These are phyloP conservation scores for Hesperophylax magnus DNA, from an alignment of 1,140 invertebrate genomes.

Conservation along the genomic window DNA sequence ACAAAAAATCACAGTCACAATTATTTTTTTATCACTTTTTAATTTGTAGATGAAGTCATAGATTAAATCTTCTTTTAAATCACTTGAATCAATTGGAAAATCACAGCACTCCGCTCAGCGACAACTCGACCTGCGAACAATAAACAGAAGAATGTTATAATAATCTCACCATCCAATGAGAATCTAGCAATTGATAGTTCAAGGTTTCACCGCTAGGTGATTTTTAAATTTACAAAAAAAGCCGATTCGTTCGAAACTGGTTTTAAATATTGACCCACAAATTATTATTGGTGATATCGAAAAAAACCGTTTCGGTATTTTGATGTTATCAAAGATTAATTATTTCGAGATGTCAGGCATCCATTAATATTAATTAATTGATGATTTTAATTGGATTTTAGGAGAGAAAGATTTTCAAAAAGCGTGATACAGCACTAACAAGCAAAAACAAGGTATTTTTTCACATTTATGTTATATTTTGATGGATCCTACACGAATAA, in stretches of 20 bases:
- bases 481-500: too few relatives aligned
- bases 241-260: slow-evolving; percentile 17
- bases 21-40: neutral
- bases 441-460: too few relatives aligned
- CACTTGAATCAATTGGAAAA: neutral
- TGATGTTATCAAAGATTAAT: slow-evolving; percentile 8
- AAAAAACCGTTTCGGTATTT: neutral
- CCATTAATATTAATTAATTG: neutral
- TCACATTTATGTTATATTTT: too few relatives aligned
- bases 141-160: slow-evolving; percentile 14
- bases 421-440: neutral
- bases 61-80: neutral
- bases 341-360: neutral
- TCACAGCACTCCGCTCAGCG: neutral
- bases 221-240: slow-evolving; percentile 8
- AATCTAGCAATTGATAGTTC: slow-evolving; percentile 7
- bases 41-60: neutral
- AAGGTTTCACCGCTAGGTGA: slow-evolving; percentile 10
- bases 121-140: neutral
- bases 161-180: neutral
- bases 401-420: neutral
- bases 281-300: neutral
- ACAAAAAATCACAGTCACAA: neutral
- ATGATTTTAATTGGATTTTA: neutral
- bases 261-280: slow-evolving; percentile 25